Conservation (phyloP, 2,113 vertebrate genomes). For the Oceanodroma tethys region DNA sequence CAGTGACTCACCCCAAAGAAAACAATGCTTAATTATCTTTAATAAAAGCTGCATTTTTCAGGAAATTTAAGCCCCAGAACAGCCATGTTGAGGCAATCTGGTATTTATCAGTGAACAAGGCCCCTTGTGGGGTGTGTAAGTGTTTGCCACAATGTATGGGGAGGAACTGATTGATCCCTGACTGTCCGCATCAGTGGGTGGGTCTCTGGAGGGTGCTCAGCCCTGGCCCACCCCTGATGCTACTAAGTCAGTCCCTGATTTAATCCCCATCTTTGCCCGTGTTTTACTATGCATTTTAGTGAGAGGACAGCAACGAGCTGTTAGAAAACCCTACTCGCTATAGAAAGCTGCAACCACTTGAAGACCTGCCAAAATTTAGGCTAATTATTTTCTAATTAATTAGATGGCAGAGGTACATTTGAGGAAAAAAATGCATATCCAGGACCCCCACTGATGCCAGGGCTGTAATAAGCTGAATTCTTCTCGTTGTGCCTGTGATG, state of each 20-base stretch:
- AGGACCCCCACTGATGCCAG: not conserved
- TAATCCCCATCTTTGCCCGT: not conserved
- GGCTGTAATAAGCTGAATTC: not conserved
- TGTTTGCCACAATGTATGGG: not conserved
- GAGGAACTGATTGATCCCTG: not conserved
- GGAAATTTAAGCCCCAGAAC: conserved; percentile 26
- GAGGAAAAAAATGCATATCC: not conserved
- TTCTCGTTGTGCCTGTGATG: not conserved
- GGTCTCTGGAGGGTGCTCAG: not conserved
- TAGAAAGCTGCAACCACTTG: not conserved
- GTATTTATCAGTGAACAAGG: conserved; percentile 40
- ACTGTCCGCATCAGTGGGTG: not conserved
- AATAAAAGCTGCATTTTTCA: conserved; percentile 53
- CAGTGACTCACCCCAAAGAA: conserved; percentile 60
- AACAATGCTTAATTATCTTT: conserved; percentile 62
- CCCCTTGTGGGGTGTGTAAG: not conserved
- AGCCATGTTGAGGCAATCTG: conserved; percentile 36
- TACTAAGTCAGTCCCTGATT: not conserved
- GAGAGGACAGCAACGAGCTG: not conserved
- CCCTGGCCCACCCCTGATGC: not conserved
- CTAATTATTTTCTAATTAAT: not conserved
- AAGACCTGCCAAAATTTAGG: not conserved
- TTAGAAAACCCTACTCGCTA: not conserved
- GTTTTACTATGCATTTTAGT: not conserved
- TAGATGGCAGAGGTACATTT: not conserved